These are phyloP conservation scores for Drosophila merina DNA, from an alignment of 2,888 invertebrate species.

Conservation along the genomic window DNA sequence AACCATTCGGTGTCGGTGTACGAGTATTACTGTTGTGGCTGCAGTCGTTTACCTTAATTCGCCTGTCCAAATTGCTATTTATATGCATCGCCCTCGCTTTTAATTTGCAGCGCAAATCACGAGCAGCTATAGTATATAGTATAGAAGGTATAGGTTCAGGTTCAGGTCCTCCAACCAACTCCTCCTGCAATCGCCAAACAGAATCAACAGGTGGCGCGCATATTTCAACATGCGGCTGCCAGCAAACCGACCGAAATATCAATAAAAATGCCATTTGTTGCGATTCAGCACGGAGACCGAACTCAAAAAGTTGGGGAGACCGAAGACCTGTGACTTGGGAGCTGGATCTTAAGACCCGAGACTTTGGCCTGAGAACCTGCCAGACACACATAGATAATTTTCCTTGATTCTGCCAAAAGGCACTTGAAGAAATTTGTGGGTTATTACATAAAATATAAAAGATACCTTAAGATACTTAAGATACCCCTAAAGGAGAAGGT, in stretches of 20 bases:
- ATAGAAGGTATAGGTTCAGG: slow-evolving; percentile 10
- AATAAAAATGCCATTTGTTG: slow-evolving; percentile 80
- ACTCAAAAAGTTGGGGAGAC: slow-evolving; percentile 9
- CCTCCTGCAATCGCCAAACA: slow-evolving; percentile 59
- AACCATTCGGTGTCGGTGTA: neutral
- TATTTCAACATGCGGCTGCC: slow-evolving; percentile 74
- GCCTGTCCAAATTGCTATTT: slow-evolving; percentile 76
- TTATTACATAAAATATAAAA: too few relatives aligned
- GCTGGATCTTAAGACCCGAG: slow-evolving; percentile 8
- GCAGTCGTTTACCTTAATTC: slow-evolving; percentile 75
- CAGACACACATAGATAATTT: slow-evolving; percentile 46
- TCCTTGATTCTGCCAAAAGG: slow-evolving; percentile 1
- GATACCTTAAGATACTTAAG: too few relatives aligned
- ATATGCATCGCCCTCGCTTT: slow-evolving; percentile 78
- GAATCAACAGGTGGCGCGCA: slow-evolving; percentile 76
- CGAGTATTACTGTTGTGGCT: slow-evolving; percentile 28
- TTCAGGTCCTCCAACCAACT: slow-evolving; percentile 32
- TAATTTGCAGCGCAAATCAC: slow-evolving; percentile 75
- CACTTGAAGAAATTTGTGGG: neutral
- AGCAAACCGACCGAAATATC: slow-evolving; percentile 74
- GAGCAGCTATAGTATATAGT: slow-evolving; percentile 37
- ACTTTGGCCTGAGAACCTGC: slow-evolving; percentile 37
- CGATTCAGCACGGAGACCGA: slow-evolving; percentile 67
- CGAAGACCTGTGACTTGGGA: slow-evolving; percentile 18
- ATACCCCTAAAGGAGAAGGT: too few relatives aligned